Conservation (phyloP, 2,888 invertebrate genomes). For the Pyrrhosoma nymphula region DNA sequence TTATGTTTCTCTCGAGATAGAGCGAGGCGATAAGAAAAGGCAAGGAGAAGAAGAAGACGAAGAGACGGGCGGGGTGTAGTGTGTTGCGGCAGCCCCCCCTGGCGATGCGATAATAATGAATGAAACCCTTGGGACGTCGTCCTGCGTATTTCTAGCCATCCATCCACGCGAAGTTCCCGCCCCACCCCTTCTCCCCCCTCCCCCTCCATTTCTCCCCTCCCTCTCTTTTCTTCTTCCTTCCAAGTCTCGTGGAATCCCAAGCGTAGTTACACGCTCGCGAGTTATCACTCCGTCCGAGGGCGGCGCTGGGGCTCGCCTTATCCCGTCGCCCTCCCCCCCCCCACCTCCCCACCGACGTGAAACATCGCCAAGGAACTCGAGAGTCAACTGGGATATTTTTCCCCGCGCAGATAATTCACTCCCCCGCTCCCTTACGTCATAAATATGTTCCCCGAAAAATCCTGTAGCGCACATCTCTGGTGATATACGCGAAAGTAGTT, state of each 20-base stretch:
- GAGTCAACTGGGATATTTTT: slow-evolving; percentile 7
- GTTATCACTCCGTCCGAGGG: slow-evolving; percentile 6
- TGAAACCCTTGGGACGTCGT: background rate
- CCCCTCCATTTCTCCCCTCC: too few species aligned
- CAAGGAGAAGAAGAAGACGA: background rate
- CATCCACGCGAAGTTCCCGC: background rate
- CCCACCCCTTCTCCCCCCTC: too few species aligned
- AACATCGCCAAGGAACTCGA: slow-evolving; percentile 4
- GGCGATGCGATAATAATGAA: slow-evolving; percentile 2
- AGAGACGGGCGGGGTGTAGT: background rate
- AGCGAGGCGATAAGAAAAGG: background rate
- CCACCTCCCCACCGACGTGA: background rate
- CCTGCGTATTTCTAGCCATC: background rate
- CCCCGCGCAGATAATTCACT: background rate
- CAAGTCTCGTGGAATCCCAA: too few species aligned
- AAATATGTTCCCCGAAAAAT: background rate
- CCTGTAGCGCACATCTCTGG: background rate
- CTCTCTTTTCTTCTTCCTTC: too few species aligned
- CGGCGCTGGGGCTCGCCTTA: background rate
- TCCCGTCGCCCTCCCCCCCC: background rate
- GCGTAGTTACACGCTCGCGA: background rate
- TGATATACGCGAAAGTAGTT: slow-evolving; percentile 10
- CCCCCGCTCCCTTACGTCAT: background rate
- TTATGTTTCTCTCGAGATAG: background rate
- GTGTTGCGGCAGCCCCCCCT: background rate